Conservation (phyloP, 2,113 vertebrate genomes). For the Falco punctatus region DNA sequence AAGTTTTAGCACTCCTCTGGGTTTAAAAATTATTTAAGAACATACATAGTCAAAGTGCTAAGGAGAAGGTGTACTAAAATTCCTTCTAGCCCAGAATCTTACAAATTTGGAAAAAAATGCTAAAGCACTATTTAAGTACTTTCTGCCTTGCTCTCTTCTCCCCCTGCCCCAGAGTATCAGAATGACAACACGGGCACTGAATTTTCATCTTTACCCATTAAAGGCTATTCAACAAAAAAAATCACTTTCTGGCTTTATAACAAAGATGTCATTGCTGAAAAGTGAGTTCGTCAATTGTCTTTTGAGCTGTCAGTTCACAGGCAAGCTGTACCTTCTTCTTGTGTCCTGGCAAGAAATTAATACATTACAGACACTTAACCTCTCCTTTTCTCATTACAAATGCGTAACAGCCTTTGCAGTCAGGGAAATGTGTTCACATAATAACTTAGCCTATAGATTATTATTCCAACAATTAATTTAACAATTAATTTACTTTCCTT, state of each 20-base stretch:
- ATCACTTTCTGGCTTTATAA: not conserved
- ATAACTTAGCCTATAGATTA: not conserved
- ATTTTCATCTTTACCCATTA: not conserved
- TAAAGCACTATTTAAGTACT: not conserved
- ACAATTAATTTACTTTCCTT: not conserved
- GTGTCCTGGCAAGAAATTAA: not conserved
- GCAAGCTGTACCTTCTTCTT: not conserved
- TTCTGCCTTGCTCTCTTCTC: not conserved
- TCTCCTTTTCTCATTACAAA: not conserved
- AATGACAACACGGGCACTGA: not conserved
- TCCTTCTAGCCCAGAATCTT: not conserved
- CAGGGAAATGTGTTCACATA: not conserved
- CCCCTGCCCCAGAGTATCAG: not conserved
- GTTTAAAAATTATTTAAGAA: not conserved
- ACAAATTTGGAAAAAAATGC: not conserved
- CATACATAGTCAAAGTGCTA: not conserved
- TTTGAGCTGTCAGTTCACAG: not conserved
- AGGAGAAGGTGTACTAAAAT: not conserved
- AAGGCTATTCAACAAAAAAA: not conserved
- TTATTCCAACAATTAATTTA: not conserved
- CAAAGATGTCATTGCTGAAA: not conserved
- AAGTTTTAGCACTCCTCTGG: not conserved
- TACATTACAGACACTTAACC: not conserved
- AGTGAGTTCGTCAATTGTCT: not conserved
- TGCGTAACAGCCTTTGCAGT: not conserved